These are phyloP conservation scores for Rhyacichthys aspro DNA, from an alignment of 2,797 vertebrate genomes.

Conservation along the genomic window DNA sequence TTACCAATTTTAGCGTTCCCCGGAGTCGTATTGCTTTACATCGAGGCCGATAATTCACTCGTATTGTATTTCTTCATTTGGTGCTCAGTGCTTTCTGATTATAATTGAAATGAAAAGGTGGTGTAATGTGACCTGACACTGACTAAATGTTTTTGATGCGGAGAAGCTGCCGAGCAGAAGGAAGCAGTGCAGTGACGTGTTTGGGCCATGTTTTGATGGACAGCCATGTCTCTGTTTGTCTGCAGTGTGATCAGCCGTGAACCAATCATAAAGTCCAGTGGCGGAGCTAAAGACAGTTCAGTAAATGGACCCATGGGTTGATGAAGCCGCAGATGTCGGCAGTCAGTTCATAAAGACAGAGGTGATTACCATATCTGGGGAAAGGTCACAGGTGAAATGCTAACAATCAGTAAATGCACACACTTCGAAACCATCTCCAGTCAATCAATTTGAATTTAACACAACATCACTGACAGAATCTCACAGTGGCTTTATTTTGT, in stretches of 20 bases:
- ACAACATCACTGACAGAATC: neutral
- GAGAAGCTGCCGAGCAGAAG: conserved; percentile 37
- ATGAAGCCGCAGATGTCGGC: no score
- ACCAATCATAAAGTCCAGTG: neutral
- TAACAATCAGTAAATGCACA: no score
- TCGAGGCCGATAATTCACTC: conserved; percentile 11
- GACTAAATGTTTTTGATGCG: conserved; percentile 46
- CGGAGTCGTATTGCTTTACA: conserved; percentile 13
- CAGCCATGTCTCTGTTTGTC: neutral
- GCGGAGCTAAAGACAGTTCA: no score
- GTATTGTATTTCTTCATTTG: conserved; percentile 4
- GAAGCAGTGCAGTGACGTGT: neutral
- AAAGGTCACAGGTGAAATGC: no score
- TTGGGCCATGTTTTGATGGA: neutral
- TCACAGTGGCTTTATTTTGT: neutral
- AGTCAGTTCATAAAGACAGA: no score
- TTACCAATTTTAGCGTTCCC: conserved; percentile 1
- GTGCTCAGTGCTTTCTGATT: conserved; percentile 19
- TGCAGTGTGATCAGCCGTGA: neutral
- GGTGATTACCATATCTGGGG: no score
- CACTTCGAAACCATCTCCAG: no score
- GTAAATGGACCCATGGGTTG: no score
- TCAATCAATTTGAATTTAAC: no score
- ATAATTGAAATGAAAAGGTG: conserved; percentile 55
- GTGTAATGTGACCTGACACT: conserved; percentile 46